phyloP scores from a whole-genome alignment of 2,113 vertebrate species.

The Coryphaenoides rupestris region DNA sequence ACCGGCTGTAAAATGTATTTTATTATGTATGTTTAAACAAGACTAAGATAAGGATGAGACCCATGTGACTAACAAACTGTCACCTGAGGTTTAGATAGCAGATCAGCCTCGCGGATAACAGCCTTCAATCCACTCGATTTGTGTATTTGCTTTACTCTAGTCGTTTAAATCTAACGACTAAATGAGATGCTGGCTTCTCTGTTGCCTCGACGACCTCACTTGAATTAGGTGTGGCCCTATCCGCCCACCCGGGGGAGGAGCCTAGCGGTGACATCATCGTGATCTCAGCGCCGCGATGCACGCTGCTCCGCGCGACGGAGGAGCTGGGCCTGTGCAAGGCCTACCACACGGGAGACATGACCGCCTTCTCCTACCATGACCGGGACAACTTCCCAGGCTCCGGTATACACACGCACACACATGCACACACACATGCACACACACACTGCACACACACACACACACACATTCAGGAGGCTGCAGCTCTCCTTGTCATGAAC shows the following conservation, averaged over 20 bases:
- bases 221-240: conserved; percentile 66
- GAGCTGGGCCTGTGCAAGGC: conserved; percentile 72
- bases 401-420: conserved; percentile 44
- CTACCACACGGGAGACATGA: conserved; percentile 64
- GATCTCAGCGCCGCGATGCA: conserved; percentile 72
- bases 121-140: too few species aligned
- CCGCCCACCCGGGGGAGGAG: conserved; percentile 76
- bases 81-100: too few species aligned
- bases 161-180: too few species aligned
- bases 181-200: too few species aligned
- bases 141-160: too few species aligned
- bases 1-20: too few species aligned
- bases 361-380: conserved; percentile 69
- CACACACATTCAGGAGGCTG: too few species aligned
- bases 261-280: conserved; percentile 68
- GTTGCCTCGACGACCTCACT: neutral
- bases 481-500: too few species aligned
- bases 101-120: too few species aligned
- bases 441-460: neutral
- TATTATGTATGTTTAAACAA: too few species aligned
- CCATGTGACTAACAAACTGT: too few species aligned
- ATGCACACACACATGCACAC: neutral
- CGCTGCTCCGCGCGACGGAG: conserved; percentile 67
- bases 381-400: conserved; percentile 67
- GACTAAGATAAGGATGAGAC: too few species aligned